These are phyloP conservation scores for Ctenomys sociabilis DNA, from an alignment of 2,113 vertebrate species.

Conservation along the genomic window DNA sequence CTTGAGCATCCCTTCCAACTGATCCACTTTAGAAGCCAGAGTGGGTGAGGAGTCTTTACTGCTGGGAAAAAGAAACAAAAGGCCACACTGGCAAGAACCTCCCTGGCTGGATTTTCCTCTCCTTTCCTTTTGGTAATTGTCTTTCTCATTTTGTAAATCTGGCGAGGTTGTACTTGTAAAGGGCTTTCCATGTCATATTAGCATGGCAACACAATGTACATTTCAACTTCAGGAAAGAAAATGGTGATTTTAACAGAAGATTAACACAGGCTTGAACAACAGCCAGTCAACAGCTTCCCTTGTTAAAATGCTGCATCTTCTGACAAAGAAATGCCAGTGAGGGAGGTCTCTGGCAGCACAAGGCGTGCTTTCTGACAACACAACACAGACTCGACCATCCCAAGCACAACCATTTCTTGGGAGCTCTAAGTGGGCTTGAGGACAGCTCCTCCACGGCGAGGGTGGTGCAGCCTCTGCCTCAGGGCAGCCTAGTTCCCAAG, in stretches of 20 bases:
- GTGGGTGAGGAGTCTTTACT: conserved; percentile 93
- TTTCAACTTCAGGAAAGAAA: conserved; percentile 53
- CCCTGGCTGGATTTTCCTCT: neutral
- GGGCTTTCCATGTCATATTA: neutral
- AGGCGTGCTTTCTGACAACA: neutral
- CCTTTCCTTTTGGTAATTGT: neutral
- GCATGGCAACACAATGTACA: neutral
- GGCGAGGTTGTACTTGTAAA: neutral
- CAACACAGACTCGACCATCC: neutral
- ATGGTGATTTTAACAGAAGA: conserved; percentile 29
- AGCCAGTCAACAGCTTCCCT: neutral
- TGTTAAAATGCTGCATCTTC: neutral
- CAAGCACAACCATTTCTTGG: neutral
- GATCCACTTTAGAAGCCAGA: conserved; percentile 94
- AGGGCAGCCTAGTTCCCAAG: neutral
- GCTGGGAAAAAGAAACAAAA: conserved; percentile 76
- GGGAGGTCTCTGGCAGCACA: neutral
- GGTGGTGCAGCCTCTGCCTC: neutral
- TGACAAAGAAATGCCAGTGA: neutral
- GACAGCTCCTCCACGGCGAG: neutral
- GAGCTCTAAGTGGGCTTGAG: neutral
- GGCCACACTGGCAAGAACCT: neutral
- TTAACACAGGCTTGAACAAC: neutral
- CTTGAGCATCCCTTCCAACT: conserved; percentile 95
- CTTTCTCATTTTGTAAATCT: neutral